Evolutionary conservation across 2,888 invertebrate species (phyloP).

Genomic region (Julus scandinavius): DNA sequence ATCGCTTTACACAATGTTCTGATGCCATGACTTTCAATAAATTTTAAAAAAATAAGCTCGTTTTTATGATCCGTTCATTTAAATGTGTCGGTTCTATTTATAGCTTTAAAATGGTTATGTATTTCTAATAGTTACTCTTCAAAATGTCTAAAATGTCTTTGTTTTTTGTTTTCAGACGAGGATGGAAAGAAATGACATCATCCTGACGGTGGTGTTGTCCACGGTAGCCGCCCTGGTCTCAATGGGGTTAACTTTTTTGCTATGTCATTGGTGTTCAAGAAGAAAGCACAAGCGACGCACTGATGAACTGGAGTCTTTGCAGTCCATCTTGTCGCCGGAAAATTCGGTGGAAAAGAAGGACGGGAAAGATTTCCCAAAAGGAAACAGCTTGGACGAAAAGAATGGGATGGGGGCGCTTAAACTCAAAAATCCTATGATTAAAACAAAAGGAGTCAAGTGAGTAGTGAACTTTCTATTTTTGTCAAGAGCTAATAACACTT

Average conservation of each 20-base stretch:
- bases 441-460: constrained; percentile 80
- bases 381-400: constrained; percentile 72
- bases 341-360: constrained; percentile 55
- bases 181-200: constrained; percentile 59
- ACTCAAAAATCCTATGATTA: constrained; percentile 78
- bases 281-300: constrained; percentile 72
- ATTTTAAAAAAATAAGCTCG: too few relatives aligned
- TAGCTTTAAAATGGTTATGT: too few relatives aligned
- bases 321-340: constrained; percentile 58
- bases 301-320: constrained; percentile 65
- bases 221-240: constrained; percentile 58
- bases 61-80: too few relatives aligned
- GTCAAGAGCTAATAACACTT: background rate
- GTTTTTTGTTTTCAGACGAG: constrained; percentile 55
- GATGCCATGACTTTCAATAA: too few relatives aligned
- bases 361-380: constrained; percentile 62
- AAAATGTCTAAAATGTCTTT: background rate
- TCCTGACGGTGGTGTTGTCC: constrained; percentile 58
- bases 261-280: constrained; percentile 70
- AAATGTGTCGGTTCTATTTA: too few relatives aligned
- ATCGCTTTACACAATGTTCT: too few relatives aligned
- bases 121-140: too few relatives aligned
- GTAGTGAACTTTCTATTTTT: constrained; percentile 64
- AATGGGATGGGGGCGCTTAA: constrained; percentile 66
- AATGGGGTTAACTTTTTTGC: constrained; percentile 66